These are phyloP conservation scores for Styela plicata DNA, from an alignment of 23 tunicate species.

Conservation along the genomic window DNA sequence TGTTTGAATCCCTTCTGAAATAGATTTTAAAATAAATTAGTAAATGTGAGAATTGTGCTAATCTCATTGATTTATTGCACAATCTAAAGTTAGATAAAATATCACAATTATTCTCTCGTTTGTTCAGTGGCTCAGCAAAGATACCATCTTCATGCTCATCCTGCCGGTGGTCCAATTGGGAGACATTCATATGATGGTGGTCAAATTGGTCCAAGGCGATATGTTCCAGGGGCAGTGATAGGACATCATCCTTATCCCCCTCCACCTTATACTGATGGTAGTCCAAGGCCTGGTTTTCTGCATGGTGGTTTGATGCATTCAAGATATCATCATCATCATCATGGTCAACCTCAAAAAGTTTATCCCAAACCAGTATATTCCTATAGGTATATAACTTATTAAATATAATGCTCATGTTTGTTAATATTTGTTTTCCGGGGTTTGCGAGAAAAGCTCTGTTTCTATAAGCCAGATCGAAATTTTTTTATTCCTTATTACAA, in stretches of 20 bases:
- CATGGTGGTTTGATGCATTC: conserved; percentile 47
- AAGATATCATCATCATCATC: conserved; percentile 34
- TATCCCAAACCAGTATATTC: conserved; percentile 97
- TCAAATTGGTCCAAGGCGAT: conserved; percentile 24
- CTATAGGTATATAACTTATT: conserved; percentile 50
- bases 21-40: too few species aligned
- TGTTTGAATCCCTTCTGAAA: too few species aligned
- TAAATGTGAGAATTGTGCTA: too few species aligned
- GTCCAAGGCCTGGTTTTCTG: conserved; percentile 23
- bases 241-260: conserved; percentile 82
- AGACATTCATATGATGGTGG: conserved; percentile 8
- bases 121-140: conserved; percentile 34
- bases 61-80: too few species aligned
- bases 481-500: too few species aligned
- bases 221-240: conserved; percentile 25
- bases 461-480: too few species aligned
- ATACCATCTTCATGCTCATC: conserved; percentile 34
- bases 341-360: conserved; percentile 51
- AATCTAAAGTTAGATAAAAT: too few species aligned
- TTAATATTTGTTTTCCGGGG: too few species aligned
- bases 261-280: conserved; percentile 60
- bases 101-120: not conserved
- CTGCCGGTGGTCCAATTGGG: conserved; percentile 13
- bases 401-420: not conserved
- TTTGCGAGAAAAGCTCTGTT: too few species aligned